These are phyloP conservation scores for Paralichthys olivaceus DNA, from an alignment of 2,113 vertebrate genomes.

Conservation along the genomic window DNA sequence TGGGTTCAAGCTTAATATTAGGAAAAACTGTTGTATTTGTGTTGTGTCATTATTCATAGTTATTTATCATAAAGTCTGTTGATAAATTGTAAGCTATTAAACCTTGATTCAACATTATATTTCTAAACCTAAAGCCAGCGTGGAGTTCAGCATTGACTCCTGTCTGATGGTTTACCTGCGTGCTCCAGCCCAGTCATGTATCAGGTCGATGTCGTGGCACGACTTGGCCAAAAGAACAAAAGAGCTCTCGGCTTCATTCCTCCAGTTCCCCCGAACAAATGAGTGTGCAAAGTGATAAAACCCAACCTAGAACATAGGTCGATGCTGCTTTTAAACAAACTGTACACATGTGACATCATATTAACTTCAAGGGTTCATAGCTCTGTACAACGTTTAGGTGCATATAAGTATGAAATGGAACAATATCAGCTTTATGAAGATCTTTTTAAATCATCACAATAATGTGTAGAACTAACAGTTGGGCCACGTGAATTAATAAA, in stretches of 20 bases:
- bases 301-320: slow-evolving; percentile 80
- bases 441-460: not conserved
- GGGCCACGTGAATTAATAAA: too few species aligned
- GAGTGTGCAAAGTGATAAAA: slow-evolving; percentile 89
- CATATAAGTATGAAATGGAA: not conserved
- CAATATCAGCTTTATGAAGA: not conserved
- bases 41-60: not conserved
- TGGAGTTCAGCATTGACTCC: not conserved
- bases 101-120: not conserved
- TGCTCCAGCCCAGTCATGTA: slow-evolving; percentile 85
- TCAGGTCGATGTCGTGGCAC: slow-evolving; percentile 88
- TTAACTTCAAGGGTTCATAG: not conserved
- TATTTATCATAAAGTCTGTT: not conserved
- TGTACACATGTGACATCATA: not conserved
- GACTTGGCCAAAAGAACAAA: slow-evolving; percentile 87
- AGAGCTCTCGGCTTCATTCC: slow-evolving; percentile 86
- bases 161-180: slow-evolving; percentile 77
- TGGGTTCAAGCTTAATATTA: slow-evolving; percentile 12
- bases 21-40: not conserved
- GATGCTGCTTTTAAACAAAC: not conserved
- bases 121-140: not conserved
- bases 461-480: not conserved
- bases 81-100: not conserved
- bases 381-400: not conserved
- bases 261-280: slow-evolving; percentile 88